A percentile compares a stretch with the other conserved stretches of the same genome.
phyloP scores from a whole-genome alignment of 2,113 vertebrate genomes.

The Puntigrus tetrazona region DNA sequence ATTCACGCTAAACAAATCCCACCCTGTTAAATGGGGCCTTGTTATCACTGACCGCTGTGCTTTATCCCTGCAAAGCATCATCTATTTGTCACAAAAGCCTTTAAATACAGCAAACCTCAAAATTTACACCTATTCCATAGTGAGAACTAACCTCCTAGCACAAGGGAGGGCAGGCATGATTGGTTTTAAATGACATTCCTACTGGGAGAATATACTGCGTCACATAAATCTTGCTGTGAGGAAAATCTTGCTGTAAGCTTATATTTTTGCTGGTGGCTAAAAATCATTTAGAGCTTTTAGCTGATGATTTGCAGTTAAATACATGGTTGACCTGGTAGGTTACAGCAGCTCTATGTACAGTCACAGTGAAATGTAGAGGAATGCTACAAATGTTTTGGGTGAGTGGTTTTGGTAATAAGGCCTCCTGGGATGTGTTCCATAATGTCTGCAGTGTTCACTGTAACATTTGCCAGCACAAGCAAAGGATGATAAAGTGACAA shows the following conservation, averaged over 20 bases:
- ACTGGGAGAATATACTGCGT: background rate
- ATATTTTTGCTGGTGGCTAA: background rate
- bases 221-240: background rate
- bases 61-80: constrained; percentile 66
- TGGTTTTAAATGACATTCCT: constrained; percentile 23
- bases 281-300: constrained; percentile 43
- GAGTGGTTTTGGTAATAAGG: constrained; percentile 61
- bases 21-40: constrained; percentile 66
- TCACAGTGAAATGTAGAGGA: constrained; percentile 41
- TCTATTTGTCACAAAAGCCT: constrained; percentile 57
- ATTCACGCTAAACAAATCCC: constrained; percentile 71
- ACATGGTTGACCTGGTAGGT: background rate
- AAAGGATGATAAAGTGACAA: constrained; percentile 28
- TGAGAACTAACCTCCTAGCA: constrained; percentile 46
- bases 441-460: constrained; percentile 45
- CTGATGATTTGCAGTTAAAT: constrained; percentile 38
- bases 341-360: constrained; percentile 39
- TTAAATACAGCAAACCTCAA: constrained; percentile 57
- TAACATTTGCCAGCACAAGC: constrained; percentile 40
- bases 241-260: background rate
- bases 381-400: constrained; percentile 31
- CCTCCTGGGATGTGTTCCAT: constrained; percentile 49
- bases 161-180: background rate
- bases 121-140: constrained; percentile 57
- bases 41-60: constrained; percentile 73